Base-by-base conservation (phyloP, 2,113 vertebrate species). In the Bothrops jararaca region DNA sequence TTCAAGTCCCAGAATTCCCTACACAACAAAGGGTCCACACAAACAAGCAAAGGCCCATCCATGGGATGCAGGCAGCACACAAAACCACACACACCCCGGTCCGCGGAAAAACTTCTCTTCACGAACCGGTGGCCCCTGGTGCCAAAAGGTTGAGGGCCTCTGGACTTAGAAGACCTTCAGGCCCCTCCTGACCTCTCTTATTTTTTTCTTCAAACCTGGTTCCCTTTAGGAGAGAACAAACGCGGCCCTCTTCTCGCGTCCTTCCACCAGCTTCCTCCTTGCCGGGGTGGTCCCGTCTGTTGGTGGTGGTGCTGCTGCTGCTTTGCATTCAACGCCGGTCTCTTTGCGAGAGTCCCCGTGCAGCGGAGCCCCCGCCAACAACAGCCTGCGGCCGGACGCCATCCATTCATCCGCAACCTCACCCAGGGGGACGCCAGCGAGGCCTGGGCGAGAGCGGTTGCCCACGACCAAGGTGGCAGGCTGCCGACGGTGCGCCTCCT, bases 361-460 rank as follows among this genome's bases (percentile, higher is more conserved):
- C n/a, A 2, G 54, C 9, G 2, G 93, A 91, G 24, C 87, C 90
- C 15, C 64, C 1, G 6, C 90, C 86, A 93, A 91, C 90, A 93
- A 93, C 54, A n/a, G 23, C 39, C 9, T 85, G 5, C 45, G 26
- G 69, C 45, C 56, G 1, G 92, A 90, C 2, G 88, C 92, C 1
- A 74, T 90, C 2, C 74, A 24, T 4, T 93, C 45, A 89, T 91
- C 48, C 90, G n/a, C 90, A 93, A 91, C 53, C 1, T 89, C 64
- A 91, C 52, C 22, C 86, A 23, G 22, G 5, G 53, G 12, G 86
- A 91, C 1, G 52, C 22, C 0, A 88, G 42, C 42, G 4, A 26
- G 52, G 60, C 8, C 13, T 3, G 22, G 6, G 69, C 5, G 90
- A 11, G 24, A 45, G 26, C 1, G 54, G 54, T 0, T 0, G 4